Base-by-base conservation (phyloP, 2,888 invertebrate species). In the Lacanobia wlatinum region DNA sequence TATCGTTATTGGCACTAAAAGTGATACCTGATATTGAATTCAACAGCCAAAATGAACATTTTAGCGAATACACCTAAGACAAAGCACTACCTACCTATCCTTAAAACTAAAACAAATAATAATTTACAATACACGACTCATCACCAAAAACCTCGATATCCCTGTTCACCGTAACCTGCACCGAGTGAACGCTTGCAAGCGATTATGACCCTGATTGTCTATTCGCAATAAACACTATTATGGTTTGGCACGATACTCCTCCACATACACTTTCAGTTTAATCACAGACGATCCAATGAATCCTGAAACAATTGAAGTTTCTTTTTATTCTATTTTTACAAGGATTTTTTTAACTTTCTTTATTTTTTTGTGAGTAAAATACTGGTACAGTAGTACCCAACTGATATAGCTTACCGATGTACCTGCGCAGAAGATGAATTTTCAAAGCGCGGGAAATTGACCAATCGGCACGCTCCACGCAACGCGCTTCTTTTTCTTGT, bases 141-240 rank as follows among this genome's bases (percentile, higher is more conserved):
- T 80, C 81, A 81, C 76, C 78, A 85, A 81, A 78, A 66, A 78
- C 80, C 83, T 84, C 84, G 72, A 76, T 84, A 88, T 90, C 90
- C 90, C 90, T 90, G 90, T 90, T 87, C 83, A 87, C 84, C 85
- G 80, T 80, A 80, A 80, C 82, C 77, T 83, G 81, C 89, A 88
- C 87, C 80, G 73, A 80, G 76, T 74, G 84, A 81, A 81, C 87
- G 85, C 85, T 85, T 80, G 72, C 84, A 81, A 87, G 87, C 90
- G 85, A 88, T 76, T 82, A 85, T 84, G 67, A 90, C 89, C 88
- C 90, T 90, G 88, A 86, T 83, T 83, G 82, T 84, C 81, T 77
- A 28, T 28, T 85, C 73, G 76, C 76, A 82, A 87, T 90, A 88
- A 87, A 87, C 87, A 88, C 85, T 85, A 85, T 70, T 80, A 74